phyloP scores from a whole-genome alignment of 2,113 vertebrate genomes.

The Pitta sordida region DNA sequence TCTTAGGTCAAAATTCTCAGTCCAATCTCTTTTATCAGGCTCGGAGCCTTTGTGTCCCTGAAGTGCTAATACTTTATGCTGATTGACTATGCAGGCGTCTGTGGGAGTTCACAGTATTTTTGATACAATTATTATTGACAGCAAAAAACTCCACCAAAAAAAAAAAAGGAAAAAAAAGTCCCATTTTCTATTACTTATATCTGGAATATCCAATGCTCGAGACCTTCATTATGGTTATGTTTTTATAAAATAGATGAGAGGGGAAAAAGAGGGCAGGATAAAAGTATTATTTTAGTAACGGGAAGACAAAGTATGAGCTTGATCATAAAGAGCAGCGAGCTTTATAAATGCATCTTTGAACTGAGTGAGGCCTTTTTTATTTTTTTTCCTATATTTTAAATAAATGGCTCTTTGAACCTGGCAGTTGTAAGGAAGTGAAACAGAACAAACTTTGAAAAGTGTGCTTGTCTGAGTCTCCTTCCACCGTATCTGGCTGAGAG shows the following conservation, averaged over 20 bases:
- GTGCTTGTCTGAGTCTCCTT: slow-evolving; percentile 68
- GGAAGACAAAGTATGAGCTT: slow-evolving; percentile 60
- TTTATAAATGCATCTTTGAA: slow-evolving; percentile 67
- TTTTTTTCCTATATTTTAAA: neutral
- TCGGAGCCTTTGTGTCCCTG: slow-evolving; percentile 54
- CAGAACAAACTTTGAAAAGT: slow-evolving; percentile 69
- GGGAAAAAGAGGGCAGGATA: neutral
- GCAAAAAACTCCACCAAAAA: neutral
- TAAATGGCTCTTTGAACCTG: slow-evolving; percentile 71
- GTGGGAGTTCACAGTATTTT: slow-evolving; percentile 56
- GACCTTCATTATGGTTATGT: slow-evolving; percentile 8
- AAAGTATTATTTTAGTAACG: slow-evolving; percentile 67
- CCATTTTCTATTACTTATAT: slow-evolving; percentile 29
- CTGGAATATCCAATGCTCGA: slow-evolving; percentile 6
- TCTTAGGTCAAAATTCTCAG: slow-evolving; percentile 69
- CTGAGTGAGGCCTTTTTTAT: neutral
- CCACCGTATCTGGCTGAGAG: slow-evolving; percentile 70
- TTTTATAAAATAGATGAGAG: slow-evolving; percentile 39
- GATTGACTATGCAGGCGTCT: slow-evolving; percentile 49
- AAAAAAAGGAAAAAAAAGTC: neutral
- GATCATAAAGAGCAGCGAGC: slow-evolving; percentile 35
- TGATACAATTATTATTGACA: slow-evolving; percentile 59
- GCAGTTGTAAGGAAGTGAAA: slow-evolving; percentile 69
- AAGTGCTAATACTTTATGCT: slow-evolving; percentile 66
- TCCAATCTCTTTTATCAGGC: slow-evolving; percentile 46